Base-by-base conservation (phyloP, 2,797 vertebrate species). In the Gobionotothen gibberifrons region DNA sequence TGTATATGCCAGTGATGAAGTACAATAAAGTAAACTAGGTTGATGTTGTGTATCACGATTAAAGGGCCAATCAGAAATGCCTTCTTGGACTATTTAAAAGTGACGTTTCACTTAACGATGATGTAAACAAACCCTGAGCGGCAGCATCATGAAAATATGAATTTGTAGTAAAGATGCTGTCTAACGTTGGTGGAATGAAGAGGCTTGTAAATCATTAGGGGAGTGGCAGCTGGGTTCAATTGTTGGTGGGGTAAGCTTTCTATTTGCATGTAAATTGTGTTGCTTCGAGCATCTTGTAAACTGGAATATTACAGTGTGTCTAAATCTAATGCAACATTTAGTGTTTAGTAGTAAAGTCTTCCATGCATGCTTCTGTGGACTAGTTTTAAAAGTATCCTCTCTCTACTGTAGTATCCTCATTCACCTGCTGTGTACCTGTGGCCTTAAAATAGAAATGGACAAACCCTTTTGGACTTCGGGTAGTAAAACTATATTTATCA, bases 361-460 rank as follows among this genome's bases (percentile, higher is more conserved):
- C 13, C 14, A 63, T 16, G 9, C 4, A 47, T 52, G 11, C 32
- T 46, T 21, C 1, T 5, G 19, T 1, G 12, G 17, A 53, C 21
- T 46, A 17, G 51, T 49, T 58, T 60, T 26, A 43, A 51, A 72
- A 56, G 49, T 39, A 74, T 56, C 63, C 39, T 48, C 51, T 44
- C 39, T 43, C 21, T 65, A 52, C 36, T 22, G 10, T 43, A 26
- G 49, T n/a, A n/a, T 53, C 49, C 11, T 43, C 16, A 22, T 58
- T 61, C 55, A 81, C 55, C 62, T 52, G 22, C 39, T 10, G 1
- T 60, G 26, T 16, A 51, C 13, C 19, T 42, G 2, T 17, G 29
- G 56, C 64, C 72, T 70, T 68, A 46, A 56, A 74, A 81, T 62
- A 68, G 59, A 72, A 59, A 73, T 47, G 14, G 26, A 49, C 48